These are phyloP conservation scores for Gouania willdenowi DNA, from an alignment of 2,797 vertebrate genomes.

Conservation along the genomic window DNA sequence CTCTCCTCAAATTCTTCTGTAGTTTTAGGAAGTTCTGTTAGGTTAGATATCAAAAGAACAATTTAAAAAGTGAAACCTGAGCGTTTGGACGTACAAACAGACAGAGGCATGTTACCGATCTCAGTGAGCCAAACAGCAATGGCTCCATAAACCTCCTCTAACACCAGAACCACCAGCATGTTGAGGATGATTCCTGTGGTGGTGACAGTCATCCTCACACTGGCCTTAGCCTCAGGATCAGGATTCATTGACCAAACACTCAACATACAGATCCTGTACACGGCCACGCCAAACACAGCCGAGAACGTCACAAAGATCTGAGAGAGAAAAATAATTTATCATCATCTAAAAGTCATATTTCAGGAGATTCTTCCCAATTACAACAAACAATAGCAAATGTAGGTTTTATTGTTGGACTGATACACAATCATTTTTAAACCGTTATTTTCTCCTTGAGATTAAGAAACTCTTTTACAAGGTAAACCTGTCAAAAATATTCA, in stretches of 20 bases:
- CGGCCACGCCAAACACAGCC: slow-evolving; percentile 88
- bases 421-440: too few species aligned
- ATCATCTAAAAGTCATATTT: too few species aligned
- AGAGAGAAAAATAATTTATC: slow-evolving; percentile 12
- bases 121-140: slow-evolving; percentile 95
- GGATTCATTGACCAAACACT: slow-evolving; percentile 90
- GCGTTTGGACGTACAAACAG: too few species aligned
- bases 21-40: slow-evolving; percentile 91
- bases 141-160: slow-evolving; percentile 94
- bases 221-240: slow-evolving; percentile 82
- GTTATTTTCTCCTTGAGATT: too few species aligned
- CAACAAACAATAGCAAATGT: too few species aligned
- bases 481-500: too few species aligned
- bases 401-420: too few species aligned
- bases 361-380: too few species aligned
- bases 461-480: too few species aligned
- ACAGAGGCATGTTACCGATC: slow-evolving; percentile 88
- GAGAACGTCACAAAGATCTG: slow-evolving; percentile 91
- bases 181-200: slow-evolving; percentile 96
- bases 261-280: slow-evolving; percentile 90
- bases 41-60: too few species aligned
- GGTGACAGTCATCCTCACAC: slow-evolving; percentile 88
- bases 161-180: slow-evolving; percentile 90
- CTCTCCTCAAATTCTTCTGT: slow-evolving; percentile 92
- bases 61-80: too few species aligned